These are phyloP conservation scores for Temnothorax longispinosus DNA, from an alignment of 1,140 invertebrate species.

Conservation along the genomic window DNA sequence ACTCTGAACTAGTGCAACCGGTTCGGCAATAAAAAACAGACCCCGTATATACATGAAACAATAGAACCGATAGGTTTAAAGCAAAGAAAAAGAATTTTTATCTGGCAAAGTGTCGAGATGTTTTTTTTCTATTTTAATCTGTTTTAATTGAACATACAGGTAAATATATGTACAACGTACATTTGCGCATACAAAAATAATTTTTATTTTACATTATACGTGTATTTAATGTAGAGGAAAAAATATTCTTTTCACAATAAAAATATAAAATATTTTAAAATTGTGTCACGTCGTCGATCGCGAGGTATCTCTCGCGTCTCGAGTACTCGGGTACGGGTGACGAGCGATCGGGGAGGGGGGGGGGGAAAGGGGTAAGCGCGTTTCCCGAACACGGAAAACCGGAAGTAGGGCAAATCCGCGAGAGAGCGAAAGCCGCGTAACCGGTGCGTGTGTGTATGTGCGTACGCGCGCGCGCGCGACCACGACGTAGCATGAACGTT, in stretches of 20 bases:
- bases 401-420: neutral
- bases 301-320: neutral
- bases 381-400: neutral
- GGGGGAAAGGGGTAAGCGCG: neutral
- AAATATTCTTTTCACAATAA: neutral
- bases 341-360: neutral
- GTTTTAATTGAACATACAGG: neutral
- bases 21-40: too few species aligned
- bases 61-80: neutral
- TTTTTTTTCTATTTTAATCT: neutral
- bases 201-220: neutral
- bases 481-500: conserved; percentile 75
- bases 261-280: neutral
- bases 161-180: neutral
- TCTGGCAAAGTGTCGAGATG: neutral
- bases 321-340: conserved; percentile 24
- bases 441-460: neutral
- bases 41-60: neutral
- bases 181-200: neutral
- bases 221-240: neutral
- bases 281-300: conserved; percentile 12
- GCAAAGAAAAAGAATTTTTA: neutral
- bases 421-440: neutral
- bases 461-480: neutral
- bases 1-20: too few species aligned